Conservation (phyloP, 2,797 vertebrate genomes). For the Siniperca scherzeri region DNA sequence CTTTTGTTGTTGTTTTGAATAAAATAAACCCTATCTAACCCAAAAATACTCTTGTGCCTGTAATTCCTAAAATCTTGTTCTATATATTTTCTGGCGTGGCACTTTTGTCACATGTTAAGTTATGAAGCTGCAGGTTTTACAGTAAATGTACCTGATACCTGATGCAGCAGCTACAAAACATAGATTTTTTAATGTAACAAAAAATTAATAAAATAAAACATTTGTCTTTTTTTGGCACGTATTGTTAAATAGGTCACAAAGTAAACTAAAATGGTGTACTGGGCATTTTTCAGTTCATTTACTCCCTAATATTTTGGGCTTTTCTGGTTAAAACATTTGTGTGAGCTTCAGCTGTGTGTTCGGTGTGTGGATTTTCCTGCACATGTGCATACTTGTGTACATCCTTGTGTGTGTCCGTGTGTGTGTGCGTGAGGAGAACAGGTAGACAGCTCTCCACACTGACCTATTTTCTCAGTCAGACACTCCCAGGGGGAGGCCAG, state of each 20-base stretch:
- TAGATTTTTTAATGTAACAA: background rate
- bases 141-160: background rate
- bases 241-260: background rate
- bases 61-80: background rate
- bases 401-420: background rate
- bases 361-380: background rate
- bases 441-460: conserved; percentile 64
- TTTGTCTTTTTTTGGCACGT: background rate
- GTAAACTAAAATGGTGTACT: background rate
- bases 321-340: background rate
- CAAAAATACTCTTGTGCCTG: background rate
- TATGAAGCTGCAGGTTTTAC: background rate
- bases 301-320: background rate
- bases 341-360: conserved; percentile 11
- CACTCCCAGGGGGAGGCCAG: conserved; percentile 47
- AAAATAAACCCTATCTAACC: background rate
- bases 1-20: background rate
- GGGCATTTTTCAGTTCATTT: background rate
- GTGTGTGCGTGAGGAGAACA: conserved; percentile 32
- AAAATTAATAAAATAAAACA: background rate
- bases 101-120: background rate
- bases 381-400: background rate
- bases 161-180: background rate
- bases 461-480: conserved; percentile 78
- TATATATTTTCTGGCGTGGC: background rate